Evolutionary conservation across 2,113 vertebrate genomes (phyloP).

Genomic region (human (Homo sapiens)): GRCh38 chr2:26827501-26828000

Average conservation of each 20-base stretch:
- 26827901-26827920: neutral
- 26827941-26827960: neutral
- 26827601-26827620: too few species aligned
- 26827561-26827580: too few species aligned
- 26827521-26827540: neutral
- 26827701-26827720: neutral
- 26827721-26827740: neutral
- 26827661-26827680: neutral
- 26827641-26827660: too few species aligned
- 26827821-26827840: neutral
- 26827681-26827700: neutral
- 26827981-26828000: neutral
- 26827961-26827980: neutral
- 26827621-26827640: too few species aligned
- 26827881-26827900: neutral
- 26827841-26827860: neutral
- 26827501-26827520: constrained; percentile 66
- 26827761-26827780: neutral
- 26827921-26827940: neutral
- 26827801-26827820: neutral
- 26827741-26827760: neutral
- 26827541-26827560: too few species aligned
- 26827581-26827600: too few species aligned
- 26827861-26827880: neutral
- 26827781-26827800: neutral